These are phyloP conservation scores for Rhagoletis pomonella DNA, from an alignment of 1,140 invertebrate species.

Conservation along the genomic window DNA sequence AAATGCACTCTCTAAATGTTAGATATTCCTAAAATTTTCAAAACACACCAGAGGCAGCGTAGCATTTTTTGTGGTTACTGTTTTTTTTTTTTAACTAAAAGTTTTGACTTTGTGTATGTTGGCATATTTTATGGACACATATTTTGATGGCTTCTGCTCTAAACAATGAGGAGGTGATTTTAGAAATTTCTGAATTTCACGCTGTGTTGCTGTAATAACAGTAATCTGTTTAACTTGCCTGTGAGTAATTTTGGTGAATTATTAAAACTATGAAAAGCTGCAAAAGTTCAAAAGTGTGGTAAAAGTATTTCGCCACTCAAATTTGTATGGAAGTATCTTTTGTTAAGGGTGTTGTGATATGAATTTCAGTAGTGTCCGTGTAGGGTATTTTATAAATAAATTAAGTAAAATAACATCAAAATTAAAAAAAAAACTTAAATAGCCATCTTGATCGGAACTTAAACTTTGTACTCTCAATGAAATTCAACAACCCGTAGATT, in stretches of 20 bases:
- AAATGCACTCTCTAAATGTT: neutral
- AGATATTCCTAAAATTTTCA: conserved; percentile 24
- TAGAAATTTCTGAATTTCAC: conserved; percentile 19
- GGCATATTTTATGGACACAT: conserved; percentile 39
- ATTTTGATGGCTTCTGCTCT: conserved; percentile 35
- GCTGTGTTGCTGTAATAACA: conserved; percentile 19
- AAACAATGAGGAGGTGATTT: conserved; percentile 39
- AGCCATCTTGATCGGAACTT: no score
- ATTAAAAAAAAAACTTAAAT: no score
- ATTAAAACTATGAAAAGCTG: neutral
- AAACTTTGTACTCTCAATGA: no score
- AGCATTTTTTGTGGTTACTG: conserved; percentile 3
- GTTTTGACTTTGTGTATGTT: conserved; percentile 20
- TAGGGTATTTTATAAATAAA: no score
- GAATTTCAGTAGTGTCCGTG: no score
- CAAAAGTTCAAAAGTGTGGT: no score
- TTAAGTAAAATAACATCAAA: no score
- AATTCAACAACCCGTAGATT: no score
- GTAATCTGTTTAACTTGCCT: conserved; percentile 34
- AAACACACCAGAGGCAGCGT: conserved; percentile 2
- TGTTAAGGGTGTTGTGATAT: no score
- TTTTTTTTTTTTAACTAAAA: conserved; percentile 5
- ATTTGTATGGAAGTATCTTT: no score
- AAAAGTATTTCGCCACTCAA: no score
- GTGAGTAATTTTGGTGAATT: neutral